Conservation (phyloP, 2,888 invertebrate genomes). For the Dynastes tityus region DNA sequence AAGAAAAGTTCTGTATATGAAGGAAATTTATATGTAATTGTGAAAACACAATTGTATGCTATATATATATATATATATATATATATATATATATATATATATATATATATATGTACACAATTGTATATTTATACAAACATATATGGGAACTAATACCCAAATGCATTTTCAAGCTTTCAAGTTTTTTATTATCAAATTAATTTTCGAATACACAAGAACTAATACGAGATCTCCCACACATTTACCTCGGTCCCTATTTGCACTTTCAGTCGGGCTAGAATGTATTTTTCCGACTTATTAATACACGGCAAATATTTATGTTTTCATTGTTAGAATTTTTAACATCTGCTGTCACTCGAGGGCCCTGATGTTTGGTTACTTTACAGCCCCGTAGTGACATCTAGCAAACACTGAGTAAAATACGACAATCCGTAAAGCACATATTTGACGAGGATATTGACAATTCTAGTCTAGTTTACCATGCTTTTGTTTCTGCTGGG, state of each 20-base stretch:
- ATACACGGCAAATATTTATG: slow-evolving; percentile 50
- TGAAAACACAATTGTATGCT: too few relatives aligned
- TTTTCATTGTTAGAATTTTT: slow-evolving; percentile 48
- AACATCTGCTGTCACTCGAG: slow-evolving; percentile 58
- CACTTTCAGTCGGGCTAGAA: slow-evolving; percentile 43
- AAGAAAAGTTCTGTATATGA: too few relatives aligned
- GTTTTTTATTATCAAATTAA: too few relatives aligned
- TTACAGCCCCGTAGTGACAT: slow-evolving; percentile 68
- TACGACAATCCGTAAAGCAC: slow-evolving; percentile 69
- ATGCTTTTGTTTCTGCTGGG: slow-evolving; percentile 62
- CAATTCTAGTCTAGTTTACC: slow-evolving; percentile 64
- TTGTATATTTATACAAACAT: too few relatives aligned
- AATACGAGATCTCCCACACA: slow-evolving; percentile 19
- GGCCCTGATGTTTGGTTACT: slow-evolving; percentile 61
- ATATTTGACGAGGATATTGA: slow-evolving; percentile 68
- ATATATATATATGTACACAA: too few relatives aligned
- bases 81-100: too few relatives aligned
- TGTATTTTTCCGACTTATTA: slow-evolving; percentile 50
- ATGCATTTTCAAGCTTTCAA: too few relatives aligned
- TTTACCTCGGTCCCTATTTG: slow-evolving; percentile 15
- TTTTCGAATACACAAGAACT: too few relatives aligned
- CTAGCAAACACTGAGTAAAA: slow-evolving; percentile 69
- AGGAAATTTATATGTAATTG: too few relatives aligned
- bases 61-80: too few relatives aligned
- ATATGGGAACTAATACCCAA: too few relatives aligned